Evolutionary conservation across 1,140 invertebrate species (phyloP).

Genomic region (Cydia amplana): DNA sequence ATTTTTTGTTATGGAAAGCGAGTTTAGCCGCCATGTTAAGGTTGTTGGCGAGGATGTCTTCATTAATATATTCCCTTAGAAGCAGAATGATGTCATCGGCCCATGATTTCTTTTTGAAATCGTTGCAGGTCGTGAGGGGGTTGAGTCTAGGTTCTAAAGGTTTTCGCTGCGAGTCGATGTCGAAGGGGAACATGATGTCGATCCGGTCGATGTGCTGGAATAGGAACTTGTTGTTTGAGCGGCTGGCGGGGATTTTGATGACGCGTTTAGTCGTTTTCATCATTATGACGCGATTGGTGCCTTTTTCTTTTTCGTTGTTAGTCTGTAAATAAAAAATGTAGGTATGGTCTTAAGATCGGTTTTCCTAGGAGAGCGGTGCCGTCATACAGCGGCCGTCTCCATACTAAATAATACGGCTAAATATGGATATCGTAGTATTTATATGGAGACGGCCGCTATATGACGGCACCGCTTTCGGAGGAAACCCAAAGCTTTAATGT

Average conservation of each 20-base stretch:
- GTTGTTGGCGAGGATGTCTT: slow-evolving; percentile 52
- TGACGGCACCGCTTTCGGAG: too few relatives aligned
- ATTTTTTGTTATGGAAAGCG: slow-evolving; percentile 58
- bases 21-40: slow-evolving; percentile 67
- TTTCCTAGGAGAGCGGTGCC: too few relatives aligned
- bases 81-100: slow-evolving; percentile 63
- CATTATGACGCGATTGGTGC: slow-evolving; percentile 63
- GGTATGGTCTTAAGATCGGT: too few relatives aligned
- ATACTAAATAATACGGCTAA: too few relatives aligned
- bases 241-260: slow-evolving; percentile 68
- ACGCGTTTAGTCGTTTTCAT: slow-evolving; percentile 75
- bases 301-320: slow-evolving; percentile 58
- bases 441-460: too few relatives aligned
- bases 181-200: slow-evolving; percentile 67
- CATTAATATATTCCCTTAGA: slow-evolving; percentile 64
- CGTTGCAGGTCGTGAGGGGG: slow-evolving; percentile 51
- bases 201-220: slow-evolving; percentile 65
- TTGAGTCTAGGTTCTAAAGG: slow-evolving; percentile 57
- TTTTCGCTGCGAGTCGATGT: slow-evolving; percentile 56
- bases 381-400: too few relatives aligned
- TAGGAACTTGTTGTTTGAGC: slow-evolving; percentile 62
- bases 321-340: slow-evolving; percentile 43
- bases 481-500: too few relatives aligned
- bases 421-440: too few relatives aligned
- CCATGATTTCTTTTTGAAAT: slow-evolving; percentile 70